These are phyloP conservation scores for Apogon hyalosoma DNA, from an alignment of 2,797 vertebrate species.

Conservation along the genomic window DNA sequence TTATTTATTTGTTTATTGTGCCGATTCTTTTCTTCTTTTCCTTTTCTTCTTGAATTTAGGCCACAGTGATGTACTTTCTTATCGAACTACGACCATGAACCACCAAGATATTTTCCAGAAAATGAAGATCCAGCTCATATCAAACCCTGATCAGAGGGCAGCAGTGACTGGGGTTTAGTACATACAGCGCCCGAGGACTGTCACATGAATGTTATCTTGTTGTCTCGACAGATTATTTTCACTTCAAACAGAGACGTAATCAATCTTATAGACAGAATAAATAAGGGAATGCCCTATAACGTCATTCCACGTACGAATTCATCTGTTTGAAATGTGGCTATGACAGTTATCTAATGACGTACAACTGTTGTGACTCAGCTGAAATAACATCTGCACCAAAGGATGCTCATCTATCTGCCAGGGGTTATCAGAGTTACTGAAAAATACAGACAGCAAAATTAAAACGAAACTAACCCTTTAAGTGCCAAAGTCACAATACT, in stretches of 20 bases:
- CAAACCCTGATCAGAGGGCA: not conserved
- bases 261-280: constrained; percentile 3
- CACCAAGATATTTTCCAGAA: no score
- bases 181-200: constrained; percentile 17
- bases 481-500: no score
- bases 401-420: not conserved
- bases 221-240: constrained; percentile 22
- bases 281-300: not conserved
- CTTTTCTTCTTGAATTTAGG: not conserved
- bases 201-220: constrained; percentile 45
- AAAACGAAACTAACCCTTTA: no score
- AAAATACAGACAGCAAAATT: no score
- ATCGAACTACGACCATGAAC: no score
- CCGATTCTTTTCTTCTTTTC: not conserved
- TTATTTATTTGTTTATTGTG: not conserved
- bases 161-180: not conserved
- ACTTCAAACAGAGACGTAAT: constrained; percentile 18
- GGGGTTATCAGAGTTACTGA: no score
- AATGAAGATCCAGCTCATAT: not conserved
- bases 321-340: constrained; percentile 26
- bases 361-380: not conserved
- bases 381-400: constrained; percentile 3
- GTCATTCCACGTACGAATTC: not conserved
- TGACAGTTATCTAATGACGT: constrained; percentile 16
- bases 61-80: not conserved